A percentile compares a stretch with the other conserved stretches of the same genome.
phyloP scores from a whole-genome alignment of 2,888 invertebrate species.

The Drosophila meridionalis region DNA sequence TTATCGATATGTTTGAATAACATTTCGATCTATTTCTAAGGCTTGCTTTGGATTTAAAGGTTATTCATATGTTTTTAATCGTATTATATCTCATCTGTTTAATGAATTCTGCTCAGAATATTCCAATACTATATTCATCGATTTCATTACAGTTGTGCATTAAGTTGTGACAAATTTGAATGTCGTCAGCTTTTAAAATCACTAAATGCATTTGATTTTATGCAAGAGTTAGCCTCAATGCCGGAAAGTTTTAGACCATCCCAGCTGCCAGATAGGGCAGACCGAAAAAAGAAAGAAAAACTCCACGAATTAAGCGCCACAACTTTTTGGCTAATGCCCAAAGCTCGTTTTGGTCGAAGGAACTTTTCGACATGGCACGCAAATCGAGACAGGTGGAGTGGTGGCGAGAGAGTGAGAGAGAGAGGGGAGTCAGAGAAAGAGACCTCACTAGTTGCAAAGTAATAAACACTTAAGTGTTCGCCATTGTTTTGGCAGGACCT shows the following conservation, averaged over 20 bases:
- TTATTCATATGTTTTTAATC: too few relatives aligned
- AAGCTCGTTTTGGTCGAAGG: conserved; percentile 46
- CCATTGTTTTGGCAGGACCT: conserved; percentile 48
- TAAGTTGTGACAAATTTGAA: neutral
- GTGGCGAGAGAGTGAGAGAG: neutral
- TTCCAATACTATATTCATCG: neutral
- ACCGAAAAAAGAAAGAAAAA: neutral
- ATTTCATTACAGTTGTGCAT: neutral
- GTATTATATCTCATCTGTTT: too few relatives aligned
- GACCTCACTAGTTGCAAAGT: conserved; percentile 49
- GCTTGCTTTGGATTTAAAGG: too few relatives aligned
- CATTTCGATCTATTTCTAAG: too few relatives aligned
- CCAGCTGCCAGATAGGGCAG: conserved; percentile 1
- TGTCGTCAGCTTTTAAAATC: neutral
- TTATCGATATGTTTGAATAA: too few relatives aligned
- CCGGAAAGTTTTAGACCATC: neutral
- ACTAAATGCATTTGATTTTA: neutral
- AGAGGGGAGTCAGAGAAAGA: neutral
- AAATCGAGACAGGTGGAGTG: conserved; percentile 27
- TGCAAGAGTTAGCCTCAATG: neutral
- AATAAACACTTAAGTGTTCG: conserved; percentile 67
- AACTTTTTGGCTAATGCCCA: conserved; percentile 66
- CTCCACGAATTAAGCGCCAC: conserved; percentile 38
- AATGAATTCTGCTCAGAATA: too few relatives aligned
- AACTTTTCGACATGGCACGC: conserved; percentile 53